Conservation (phyloP, 64 coral and sea anemone genomes). For the Porites australiensis region DNA sequence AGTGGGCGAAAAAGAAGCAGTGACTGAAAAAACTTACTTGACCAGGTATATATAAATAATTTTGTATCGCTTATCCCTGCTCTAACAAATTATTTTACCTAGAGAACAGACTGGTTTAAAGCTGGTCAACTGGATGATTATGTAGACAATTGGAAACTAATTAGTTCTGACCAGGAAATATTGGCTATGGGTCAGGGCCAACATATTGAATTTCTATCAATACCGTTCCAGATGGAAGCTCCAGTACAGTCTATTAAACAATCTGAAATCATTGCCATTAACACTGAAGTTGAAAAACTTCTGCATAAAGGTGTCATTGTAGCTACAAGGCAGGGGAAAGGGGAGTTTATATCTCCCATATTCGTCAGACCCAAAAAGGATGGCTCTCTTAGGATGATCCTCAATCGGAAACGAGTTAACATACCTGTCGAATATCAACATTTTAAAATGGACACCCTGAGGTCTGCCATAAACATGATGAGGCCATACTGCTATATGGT, state of each 20-base stretch:
- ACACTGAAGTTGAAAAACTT: slow-evolving; percentile 24
- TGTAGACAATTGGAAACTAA: slow-evolving; percentile 51
- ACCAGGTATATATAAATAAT: slow-evolving; percentile 42
- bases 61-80: slow-evolving; percentile 54
- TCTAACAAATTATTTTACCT: slow-evolving; percentile 48
- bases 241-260: slow-evolving; percentile 24
- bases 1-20: slow-evolving; percentile 38
- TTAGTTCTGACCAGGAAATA: slow-evolving; percentile 39
- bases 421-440: slow-evolving; percentile 4
- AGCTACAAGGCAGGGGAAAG: slow-evolving; percentile 3
- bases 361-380: slow-evolving; percentile 37
- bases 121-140: slow-evolving; percentile 35
- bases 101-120: slow-evolving; percentile 55
- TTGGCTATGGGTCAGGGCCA: slow-evolving; percentile 32
- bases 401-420: slow-evolving; percentile 53
- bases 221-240: slow-evolving; percentile 28
- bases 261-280: neutral
- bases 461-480: neutral
- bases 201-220: slow-evolving; percentile 45
- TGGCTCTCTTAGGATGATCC: slow-evolving; percentile 42
- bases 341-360: slow-evolving; percentile 48
- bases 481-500: neutral
- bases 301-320: slow-evolving; percentile 51
- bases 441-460: slow-evolving; percentile 46
- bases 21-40: neutral